Conservation (phyloP, 1,140 invertebrate genomes). For the Euwallacea similis region DNA sequence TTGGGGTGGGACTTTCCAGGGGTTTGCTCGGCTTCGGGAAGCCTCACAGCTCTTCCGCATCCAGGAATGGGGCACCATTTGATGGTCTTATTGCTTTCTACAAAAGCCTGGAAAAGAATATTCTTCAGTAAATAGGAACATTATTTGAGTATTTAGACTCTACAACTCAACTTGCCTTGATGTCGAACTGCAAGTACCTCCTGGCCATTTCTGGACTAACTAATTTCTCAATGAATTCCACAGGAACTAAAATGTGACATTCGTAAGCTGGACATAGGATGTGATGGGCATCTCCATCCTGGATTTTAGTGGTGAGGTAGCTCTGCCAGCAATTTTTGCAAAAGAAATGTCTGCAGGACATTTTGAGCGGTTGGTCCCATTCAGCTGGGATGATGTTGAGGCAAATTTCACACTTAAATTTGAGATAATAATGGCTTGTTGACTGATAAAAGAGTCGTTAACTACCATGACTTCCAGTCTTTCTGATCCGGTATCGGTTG, state of each 20-base stretch:
- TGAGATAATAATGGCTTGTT: neutral
- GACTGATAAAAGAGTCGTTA: conserved; percentile 19
- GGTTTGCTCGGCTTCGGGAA: conserved; percentile 63
- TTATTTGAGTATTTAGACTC: neutral
- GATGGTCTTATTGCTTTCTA: conserved; percentile 72
- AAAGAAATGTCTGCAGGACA: conserved; percentile 66
- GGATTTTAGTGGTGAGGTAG: conserved; percentile 69
- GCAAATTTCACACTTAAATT: conserved; percentile 67
- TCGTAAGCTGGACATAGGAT: conserved; percentile 70
- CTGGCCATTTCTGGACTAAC: conserved; percentile 68
- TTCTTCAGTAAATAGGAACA: neutral
- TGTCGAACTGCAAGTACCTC: conserved; percentile 73
- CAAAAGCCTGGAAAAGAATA: conserved; percentile 62
- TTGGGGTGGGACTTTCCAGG: conserved; percentile 41
- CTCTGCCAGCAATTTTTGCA: conserved; percentile 69
- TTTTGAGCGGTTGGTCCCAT: conserved; percentile 53
- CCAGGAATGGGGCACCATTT: conserved; percentile 75
- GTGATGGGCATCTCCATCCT: conserved; percentile 68
- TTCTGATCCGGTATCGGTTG: conserved; percentile 46
- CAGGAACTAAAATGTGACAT: conserved; percentile 68
- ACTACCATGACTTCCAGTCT: conserved; percentile 50
- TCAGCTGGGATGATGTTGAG: conserved; percentile 50
- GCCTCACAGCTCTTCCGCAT: conserved; percentile 67
- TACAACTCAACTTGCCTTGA: conserved; percentile 59
- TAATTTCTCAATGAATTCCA: conserved; percentile 68